Evolutionary conservation across 2,888 invertebrate species (phyloP).

Genomic region (Lymantria dispar): DNA sequence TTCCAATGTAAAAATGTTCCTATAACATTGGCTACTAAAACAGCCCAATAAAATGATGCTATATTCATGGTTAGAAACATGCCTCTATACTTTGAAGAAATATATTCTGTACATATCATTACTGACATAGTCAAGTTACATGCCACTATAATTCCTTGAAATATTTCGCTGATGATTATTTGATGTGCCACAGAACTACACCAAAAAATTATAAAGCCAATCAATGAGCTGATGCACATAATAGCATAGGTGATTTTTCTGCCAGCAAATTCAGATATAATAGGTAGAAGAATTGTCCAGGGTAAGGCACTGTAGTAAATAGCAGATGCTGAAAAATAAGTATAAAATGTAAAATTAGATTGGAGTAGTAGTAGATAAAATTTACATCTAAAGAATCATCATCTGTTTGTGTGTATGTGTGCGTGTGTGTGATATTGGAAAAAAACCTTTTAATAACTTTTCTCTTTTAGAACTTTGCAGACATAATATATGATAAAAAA

Average conservation of each 20-base stretch:
- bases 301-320: constrained; percentile 19
- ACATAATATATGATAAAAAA: too few species aligned
- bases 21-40: constrained; percentile 33
- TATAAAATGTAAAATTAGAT: too few species aligned
- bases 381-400: too few species aligned
- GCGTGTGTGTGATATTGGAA: too few species aligned
- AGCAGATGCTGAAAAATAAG: constrained; percentile 26
- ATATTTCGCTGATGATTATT: constrained; percentile 32
- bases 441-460: too few species aligned
- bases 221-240: constrained; percentile 11
- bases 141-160: constrained; percentile 25
- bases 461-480: too few species aligned
- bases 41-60: constrained; percentile 25
- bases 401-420: too few species aligned
- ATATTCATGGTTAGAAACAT: constrained; percentile 32
- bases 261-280: constrained; percentile 12
- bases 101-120: constrained; percentile 20
- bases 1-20: constrained; percentile 45
- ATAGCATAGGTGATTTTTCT: constrained; percentile 19
- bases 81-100: constrained; percentile 23
- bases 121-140: constrained; percentile 20
- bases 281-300: constrained; percentile 21
- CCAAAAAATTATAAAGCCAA: constrained; percentile 25
- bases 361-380: too few species aligned
- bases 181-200: constrained; percentile 21